These are phyloP conservation scores for Lasioglossum figueresi DNA, from an alignment of 2,888 invertebrate genomes.

Conservation along the genomic window DNA sequence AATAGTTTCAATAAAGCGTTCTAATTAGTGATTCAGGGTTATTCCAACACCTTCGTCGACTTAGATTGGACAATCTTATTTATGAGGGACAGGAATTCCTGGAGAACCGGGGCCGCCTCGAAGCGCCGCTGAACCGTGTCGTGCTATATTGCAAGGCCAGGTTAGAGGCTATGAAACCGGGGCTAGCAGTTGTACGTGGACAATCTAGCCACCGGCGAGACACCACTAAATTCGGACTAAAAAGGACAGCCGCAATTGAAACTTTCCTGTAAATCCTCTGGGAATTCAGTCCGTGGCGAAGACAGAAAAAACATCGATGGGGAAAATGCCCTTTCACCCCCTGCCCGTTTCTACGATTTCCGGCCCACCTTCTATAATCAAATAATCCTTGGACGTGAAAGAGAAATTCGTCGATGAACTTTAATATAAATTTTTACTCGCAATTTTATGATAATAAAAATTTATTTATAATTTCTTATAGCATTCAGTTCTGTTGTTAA, in stretches of 20 bases:
- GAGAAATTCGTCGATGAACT: too few species aligned
- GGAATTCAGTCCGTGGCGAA: constrained; percentile 38
- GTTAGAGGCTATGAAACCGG: constrained; percentile 47
- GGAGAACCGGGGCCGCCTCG: constrained; percentile 27
- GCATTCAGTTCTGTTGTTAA: too few species aligned
- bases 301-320: constrained; percentile 15
- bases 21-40: constrained; percentile 52
- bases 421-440: background rate
- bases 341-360: too few species aligned
- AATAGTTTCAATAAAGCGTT: constrained; percentile 39
- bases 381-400: too few species aligned
- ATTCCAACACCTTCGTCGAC: constrained; percentile 29
- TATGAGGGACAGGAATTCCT: constrained; percentile 55
- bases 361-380: too few species aligned
- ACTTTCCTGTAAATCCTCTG: constrained; percentile 45
- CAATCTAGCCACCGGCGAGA: constrained; percentile 43
- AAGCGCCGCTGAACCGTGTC: constrained; percentile 32
- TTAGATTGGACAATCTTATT: constrained; percentile 59
- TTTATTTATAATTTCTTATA: too few species aligned
- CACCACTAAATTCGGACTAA: constrained; percentile 24
- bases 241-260: constrained; percentile 44
- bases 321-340: background rate
- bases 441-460: background rate
- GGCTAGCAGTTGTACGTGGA: constrained; percentile 43
- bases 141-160: constrained; percentile 39